Evolutionary conservation across 2,113 vertebrate genomes (phyloP).

Genomic region (Aix galericulata): DNA sequence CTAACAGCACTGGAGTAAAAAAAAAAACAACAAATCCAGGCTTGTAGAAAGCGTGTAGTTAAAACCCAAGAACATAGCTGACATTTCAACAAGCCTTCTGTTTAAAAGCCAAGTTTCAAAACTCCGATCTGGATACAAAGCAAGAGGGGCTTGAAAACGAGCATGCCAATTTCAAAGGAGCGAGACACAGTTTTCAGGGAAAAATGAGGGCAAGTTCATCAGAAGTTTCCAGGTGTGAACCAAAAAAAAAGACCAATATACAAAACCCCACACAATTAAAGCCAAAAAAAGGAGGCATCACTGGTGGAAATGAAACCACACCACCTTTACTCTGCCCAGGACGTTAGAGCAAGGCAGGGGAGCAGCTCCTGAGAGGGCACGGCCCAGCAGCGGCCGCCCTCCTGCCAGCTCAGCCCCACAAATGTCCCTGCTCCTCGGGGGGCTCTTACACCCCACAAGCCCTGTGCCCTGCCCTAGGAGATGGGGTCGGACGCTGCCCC

Average conservation of each 20-base stretch:
- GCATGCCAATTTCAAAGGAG: neutral
- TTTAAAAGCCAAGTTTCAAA: constrained; percentile 13
- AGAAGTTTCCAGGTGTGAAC: neutral
- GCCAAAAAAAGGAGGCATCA: neutral
- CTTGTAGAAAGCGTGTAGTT: neutral
- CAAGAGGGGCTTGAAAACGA: neutral
- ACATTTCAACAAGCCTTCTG: neutral
- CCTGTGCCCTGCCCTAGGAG: neutral
- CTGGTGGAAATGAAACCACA: neutral
- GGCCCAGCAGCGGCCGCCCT: fast-evolving
- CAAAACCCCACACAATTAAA: neutral
- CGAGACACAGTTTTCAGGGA: neutral
- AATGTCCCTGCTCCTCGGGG: no score
- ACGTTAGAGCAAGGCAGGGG: neutral
- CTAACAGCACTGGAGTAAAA: neutral
- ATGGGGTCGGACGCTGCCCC: neutral
- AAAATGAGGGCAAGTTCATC: neutral
- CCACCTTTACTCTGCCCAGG: neutral
- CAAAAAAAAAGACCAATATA: neutral
- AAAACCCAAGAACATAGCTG: neutral
- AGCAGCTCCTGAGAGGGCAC: neutral
- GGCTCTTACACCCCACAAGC: no score
- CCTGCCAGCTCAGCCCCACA: neutral
- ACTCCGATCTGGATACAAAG: neutral
- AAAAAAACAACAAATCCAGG: constrained; percentile 3